phyloP scores from a whole-genome alignment of 2,888 invertebrate genomes.

The Parelbella ahira region DNA sequence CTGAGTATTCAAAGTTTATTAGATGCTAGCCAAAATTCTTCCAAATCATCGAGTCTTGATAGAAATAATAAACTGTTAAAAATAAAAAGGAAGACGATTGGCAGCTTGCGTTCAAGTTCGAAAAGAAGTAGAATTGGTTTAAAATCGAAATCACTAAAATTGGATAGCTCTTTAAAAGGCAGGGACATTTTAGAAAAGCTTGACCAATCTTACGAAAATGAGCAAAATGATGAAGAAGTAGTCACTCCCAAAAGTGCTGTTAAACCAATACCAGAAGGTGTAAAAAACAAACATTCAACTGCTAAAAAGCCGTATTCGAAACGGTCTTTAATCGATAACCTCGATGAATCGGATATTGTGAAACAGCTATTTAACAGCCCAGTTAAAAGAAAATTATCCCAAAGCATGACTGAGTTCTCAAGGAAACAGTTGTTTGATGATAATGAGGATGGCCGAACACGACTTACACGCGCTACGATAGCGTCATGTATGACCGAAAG shows the following conservation, averaged over 20 bases:
- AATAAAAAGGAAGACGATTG: no score
- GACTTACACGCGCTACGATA: conserved; percentile 41
- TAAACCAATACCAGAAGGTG: conserved; percentile 53
- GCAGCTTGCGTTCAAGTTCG: no score
- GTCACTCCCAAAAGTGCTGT: conserved; percentile 63
- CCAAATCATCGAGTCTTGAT: conserved; percentile 20
- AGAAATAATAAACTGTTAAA: conserved; percentile 11
- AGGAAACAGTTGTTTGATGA: conserved; percentile 48
- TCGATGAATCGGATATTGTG: conserved; percentile 63
- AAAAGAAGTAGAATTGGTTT: conserved; percentile 34
- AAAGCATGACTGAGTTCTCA: conserved; percentile 69
- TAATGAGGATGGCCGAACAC: conserved; percentile 35
- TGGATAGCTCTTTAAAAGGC: conserved; percentile 32
- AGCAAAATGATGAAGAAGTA: conserved; percentile 39
- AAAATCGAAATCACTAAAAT: conserved; percentile 38
- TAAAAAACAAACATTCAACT: conserved; percentile 70
- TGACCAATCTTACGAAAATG: conserved; percentile 38
- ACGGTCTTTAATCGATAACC: conserved; percentile 65
- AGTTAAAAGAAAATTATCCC: conserved; percentile 71
- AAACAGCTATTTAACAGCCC: conserved; percentile 72
- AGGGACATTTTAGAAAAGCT: conserved; percentile 30
- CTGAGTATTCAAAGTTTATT: conserved; percentile 57
- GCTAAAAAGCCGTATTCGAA: conserved; percentile 73
- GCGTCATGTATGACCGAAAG: conserved; percentile 30
- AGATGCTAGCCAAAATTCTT: conserved; percentile 45